Percentiles rank a stretch among this genome's conserved stretches.
Evolutionary conservation across 2,888 invertebrate species (phyloP).

Genomic region (Cryptus viduatorius): DNA sequence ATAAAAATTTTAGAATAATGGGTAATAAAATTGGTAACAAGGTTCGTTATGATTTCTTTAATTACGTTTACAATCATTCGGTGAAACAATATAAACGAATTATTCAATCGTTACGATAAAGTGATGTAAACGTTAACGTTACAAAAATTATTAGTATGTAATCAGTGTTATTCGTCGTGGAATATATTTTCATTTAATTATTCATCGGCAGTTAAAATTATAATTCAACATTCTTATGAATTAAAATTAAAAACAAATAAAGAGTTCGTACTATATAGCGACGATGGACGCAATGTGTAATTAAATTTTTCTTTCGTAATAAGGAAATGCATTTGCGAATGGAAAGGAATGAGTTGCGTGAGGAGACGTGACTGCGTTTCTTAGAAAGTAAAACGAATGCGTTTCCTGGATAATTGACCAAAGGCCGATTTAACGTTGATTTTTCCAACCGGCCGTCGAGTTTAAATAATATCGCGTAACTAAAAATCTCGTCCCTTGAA

Average conservation of each 20-base stretch:
- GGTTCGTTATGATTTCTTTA: constrained; percentile 22
- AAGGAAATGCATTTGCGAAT: background rate
- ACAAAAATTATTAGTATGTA: background rate
- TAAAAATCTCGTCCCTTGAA: background rate
- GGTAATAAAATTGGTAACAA: constrained; percentile 52
- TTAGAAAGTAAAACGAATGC: constrained; percentile 15
- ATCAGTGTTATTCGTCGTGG: background rate
- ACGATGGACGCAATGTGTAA: background rate
- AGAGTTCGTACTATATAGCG: background rate
- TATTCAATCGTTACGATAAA: background rate
- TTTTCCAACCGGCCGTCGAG: background rate
- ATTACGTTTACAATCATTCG: background rate
- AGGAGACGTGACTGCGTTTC: constrained; percentile 10
- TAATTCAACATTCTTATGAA: background rate
- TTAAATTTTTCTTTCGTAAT: background rate
- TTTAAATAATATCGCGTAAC: background rate
- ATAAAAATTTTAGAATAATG: constrained; percentile 31
- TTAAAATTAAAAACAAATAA: constrained; percentile 4
- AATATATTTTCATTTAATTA: background rate
- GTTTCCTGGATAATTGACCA: background rate
- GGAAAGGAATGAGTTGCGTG: background rate
- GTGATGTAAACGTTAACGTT: background rate
- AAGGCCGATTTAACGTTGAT: background rate
- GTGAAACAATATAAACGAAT: background rate
- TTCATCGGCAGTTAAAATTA: background rate